Conservation (phyloP, 2,888 invertebrate genomes). For the Amiota minor region DNA sequence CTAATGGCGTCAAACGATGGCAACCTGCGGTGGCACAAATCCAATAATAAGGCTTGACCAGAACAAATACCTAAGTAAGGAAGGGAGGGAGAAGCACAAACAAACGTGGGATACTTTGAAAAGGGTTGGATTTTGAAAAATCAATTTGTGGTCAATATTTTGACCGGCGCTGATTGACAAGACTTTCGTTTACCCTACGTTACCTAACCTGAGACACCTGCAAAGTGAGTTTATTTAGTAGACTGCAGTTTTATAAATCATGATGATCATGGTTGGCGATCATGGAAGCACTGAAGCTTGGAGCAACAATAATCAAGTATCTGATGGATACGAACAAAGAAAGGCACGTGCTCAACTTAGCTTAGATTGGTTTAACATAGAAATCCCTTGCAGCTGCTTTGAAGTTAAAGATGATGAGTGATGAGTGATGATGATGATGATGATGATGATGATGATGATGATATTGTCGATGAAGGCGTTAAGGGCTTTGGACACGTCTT, state of each 20-base stretch:
- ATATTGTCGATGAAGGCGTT: too few species aligned
- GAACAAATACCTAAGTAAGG: too few species aligned
- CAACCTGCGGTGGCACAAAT: conserved; percentile 21
- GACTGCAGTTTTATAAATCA: too few species aligned
- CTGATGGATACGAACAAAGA: neutral
- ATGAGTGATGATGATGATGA: too few species aligned
- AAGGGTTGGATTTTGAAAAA: conserved; percentile 19
- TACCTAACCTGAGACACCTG: conserved; percentile 3
- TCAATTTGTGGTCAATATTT: conserved; percentile 28
- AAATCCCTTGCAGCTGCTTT: conserved; percentile 6
- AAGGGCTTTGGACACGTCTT: neutral
- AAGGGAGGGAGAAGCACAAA: too few species aligned
- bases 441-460: too few species aligned
- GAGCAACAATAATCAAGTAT: too few species aligned
- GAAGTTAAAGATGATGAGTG: too few species aligned
- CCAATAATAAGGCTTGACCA: conserved; percentile 10
- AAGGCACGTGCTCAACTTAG: neutral
- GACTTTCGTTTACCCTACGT: neutral
- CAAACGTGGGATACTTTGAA: neutral
- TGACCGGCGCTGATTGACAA: conserved; percentile 16
- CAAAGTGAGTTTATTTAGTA: too few species aligned
- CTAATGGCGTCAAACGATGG: conserved; percentile 6
- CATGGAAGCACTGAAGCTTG: too few species aligned
- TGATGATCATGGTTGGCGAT: too few species aligned
- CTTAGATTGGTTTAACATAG: neutral